Conservation (phyloP, 2,113 vertebrate genomes). For the Poeciliopsis retropinna region DNA sequence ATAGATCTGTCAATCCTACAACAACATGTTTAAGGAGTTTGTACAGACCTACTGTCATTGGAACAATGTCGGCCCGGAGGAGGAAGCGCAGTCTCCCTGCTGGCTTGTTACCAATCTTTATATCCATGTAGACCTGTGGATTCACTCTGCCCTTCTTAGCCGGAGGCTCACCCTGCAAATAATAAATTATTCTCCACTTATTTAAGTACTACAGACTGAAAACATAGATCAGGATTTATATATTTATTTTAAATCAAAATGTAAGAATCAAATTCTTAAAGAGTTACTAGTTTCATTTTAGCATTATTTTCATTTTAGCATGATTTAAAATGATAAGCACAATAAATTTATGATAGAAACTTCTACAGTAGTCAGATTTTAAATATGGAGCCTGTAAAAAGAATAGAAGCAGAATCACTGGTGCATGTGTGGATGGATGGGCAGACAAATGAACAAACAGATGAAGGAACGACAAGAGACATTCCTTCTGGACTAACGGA, state of each 20-base stretch:
- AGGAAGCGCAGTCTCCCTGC: conserved; percentile 91
- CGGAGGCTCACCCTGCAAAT: conserved; percentile 84
- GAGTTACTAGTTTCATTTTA: neutral
- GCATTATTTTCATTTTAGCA: too few relatives aligned
- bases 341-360: neutral
- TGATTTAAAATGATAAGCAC: neutral
- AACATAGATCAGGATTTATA: neutral
- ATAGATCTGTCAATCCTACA: neutral
- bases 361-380: neutral
- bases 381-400: too few relatives aligned
- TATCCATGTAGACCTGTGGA: conserved; percentile 97
- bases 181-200: conserved; percentile 7
- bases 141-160: conserved; percentile 90
- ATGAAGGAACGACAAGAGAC: too few relatives aligned
- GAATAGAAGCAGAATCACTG: too few relatives aligned
- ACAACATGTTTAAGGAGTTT: neutral
- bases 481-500: too few relatives aligned
- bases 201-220: neutral
- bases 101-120: conserved; percentile 95
- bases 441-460: too few relatives aligned
- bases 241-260: neutral
- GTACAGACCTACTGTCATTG: conserved; percentile 91
- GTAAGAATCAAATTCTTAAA: neutral
- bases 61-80: conserved; percentile 91
- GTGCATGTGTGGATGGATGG: too few relatives aligned